phyloP scores from a whole-genome alignment of 2,797 vertebrate genomes.

The Phataginus tricuspis region DNA sequence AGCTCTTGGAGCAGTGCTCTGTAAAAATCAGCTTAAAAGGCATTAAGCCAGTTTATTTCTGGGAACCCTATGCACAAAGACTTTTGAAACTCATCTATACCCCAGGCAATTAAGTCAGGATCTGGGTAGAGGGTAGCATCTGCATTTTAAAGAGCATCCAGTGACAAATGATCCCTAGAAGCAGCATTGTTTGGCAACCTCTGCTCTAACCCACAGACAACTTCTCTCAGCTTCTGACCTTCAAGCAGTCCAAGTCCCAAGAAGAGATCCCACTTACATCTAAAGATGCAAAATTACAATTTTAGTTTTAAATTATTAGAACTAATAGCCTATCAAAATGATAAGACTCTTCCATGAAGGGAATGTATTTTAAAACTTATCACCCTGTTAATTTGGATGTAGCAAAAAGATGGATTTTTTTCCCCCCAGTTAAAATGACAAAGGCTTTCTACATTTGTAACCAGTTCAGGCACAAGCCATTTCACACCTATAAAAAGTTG shows the following conservation, averaged over 20 bases:
- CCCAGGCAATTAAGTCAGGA: background rate
- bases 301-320: conserved; percentile 3
- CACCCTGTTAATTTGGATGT: background rate
- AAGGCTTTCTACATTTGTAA: background rate
- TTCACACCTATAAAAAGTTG: background rate
- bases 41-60: background rate
- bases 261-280: background rate
- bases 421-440: background rate
- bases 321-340: background rate
- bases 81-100: background rate
- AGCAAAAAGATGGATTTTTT: background rate
- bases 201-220: background rate
- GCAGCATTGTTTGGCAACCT: background rate
- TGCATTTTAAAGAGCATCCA: background rate
- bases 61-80: background rate
- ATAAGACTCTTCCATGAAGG: background rate
- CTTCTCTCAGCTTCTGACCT: background rate
- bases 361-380: background rate
- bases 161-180: background rate
- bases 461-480: background rate
- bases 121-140: background rate
- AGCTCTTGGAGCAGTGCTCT: background rate
- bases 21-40: conserved; percentile 6
- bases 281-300: conserved; percentile 5
- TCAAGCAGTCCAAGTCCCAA: background rate